Percentiles rank a stretch among this genome's conserved stretches.
Evolutionary conservation across 2,113 vertebrate species (phyloP).

Genomic region (Gymnarchus niloticus): DNA sequence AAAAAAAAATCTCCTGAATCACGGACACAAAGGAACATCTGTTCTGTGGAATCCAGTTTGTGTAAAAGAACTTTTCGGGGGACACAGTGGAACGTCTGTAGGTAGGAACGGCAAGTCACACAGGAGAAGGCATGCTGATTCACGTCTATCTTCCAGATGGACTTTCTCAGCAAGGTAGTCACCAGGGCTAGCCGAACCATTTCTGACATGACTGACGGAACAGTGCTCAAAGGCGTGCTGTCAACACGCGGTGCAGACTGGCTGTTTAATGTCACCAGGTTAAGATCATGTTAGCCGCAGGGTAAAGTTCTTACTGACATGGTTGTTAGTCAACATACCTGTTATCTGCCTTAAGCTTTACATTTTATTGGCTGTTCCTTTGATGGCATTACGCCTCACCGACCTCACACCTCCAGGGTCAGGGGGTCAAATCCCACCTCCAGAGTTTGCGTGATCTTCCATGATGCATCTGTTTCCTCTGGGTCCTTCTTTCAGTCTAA

Average conservation of each 20-base stretch:
- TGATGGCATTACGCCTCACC: neutral
- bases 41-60: conserved; percentile 35
- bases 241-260: neutral
- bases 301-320: neutral
- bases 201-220: neutral
- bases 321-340: neutral
- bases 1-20: conserved; percentile 38
- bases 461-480: no score
- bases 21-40: conserved; percentile 42
- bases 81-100: neutral
- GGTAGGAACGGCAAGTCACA: neutral
- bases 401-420: neutral
- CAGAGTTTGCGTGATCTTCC: no score
- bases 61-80: conserved; percentile 20
- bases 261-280: neutral
- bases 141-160: neutral
- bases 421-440: no score
- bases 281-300: neutral
- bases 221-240: neutral
- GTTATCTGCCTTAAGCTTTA: neutral
- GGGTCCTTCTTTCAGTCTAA: no score
- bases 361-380: neutral
- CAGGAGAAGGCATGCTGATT: neutral
- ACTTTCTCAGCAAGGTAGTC: no score
- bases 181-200: neutral